Evolutionary conservation across 2,797 vertebrate species (phyloP), one percentile per base, ranked within the genome.

Genomic region (Odontamblyopus lacepedii): DNA sequence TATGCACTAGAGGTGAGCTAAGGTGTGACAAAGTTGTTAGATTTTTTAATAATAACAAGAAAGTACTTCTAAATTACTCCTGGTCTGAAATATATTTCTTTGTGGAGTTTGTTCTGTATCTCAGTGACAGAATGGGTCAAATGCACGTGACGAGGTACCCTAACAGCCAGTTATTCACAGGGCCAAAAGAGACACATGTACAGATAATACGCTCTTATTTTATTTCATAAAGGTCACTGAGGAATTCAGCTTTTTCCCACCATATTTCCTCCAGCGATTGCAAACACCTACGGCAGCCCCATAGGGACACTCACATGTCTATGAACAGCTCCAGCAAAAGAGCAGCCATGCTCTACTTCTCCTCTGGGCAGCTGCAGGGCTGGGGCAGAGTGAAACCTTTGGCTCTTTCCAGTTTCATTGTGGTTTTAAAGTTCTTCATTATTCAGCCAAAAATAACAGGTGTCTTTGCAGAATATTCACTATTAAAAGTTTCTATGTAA

Each of bases 291-390:
- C 38, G 26, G 63, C 63, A 65, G 41, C 63, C 63, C 63, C 63
- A 65, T 23, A 65, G 63, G 63, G 63, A 65, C 63, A 50, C 38
- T 65, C 63, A 65, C n/a, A 65, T 65, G 38, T 65, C 63, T 63
- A 26, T 50, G 63, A 65, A 65, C 63, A 65, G 27, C 38, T 44
- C 13, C 23, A 65, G 63, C 41, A 65, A 65, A 65, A 65, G 63
- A 65, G 35, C 57, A 60, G 69, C 65, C 48, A 30, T 67, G 65
- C 65, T 67, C 48, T n/a, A 32, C 53, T 67, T 67, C 27, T 55
- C 65, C 50, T 67, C 27, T 67, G 65, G 48, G 48, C 48, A 67
- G 65, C 29, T 32, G 27, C 23, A 4, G 26, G 65, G 50, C 50
- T 5, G 16, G 50, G 48, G 29, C 16, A 30, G 1, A 66, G 16